Percentiles rank a stretch among this genome's conserved stretches.
Evolutionary conservation across 2,888 invertebrate species (phyloP).

Genomic region (Synergus umbraculus): DNA sequence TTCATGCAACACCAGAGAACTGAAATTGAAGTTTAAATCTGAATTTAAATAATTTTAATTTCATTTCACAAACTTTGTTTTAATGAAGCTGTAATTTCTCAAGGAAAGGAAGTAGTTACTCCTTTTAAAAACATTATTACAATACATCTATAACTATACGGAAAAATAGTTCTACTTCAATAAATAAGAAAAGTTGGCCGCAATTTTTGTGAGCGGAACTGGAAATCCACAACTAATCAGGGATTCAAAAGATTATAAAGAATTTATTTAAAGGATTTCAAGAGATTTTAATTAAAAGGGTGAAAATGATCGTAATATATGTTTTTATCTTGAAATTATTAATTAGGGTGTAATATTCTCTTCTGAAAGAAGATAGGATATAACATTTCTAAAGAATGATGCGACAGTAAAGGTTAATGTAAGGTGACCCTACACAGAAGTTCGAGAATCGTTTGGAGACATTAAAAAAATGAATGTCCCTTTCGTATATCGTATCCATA

Average conservation of each 20-base stretch:
- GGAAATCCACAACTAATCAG: background rate
- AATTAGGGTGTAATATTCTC: background rate
- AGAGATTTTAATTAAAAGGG: no score
- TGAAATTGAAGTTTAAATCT: background rate
- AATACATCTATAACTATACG: no score
- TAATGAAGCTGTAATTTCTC: no score
- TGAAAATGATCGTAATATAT: no score
- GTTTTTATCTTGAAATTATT: background rate
- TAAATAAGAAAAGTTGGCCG: background rate
- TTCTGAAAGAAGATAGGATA: background rate
- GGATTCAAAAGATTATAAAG: no score
- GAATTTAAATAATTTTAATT: background rate
- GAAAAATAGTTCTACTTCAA: background rate
- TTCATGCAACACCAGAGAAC: background rate
- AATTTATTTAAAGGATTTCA: no score
- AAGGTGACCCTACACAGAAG: background rate
- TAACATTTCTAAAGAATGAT: constrained; percentile 9
- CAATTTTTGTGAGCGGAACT: background rate
- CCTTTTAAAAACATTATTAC: no score
- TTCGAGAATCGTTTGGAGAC: background rate
- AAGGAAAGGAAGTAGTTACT: no score
- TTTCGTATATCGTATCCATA: background rate
- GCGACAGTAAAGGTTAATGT: background rate
- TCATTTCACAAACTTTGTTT: no score
- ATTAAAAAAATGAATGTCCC: background rate